Evolutionary conservation across 2,797 vertebrate species (phyloP).

Genomic region (Graptemys geographica): DNA sequence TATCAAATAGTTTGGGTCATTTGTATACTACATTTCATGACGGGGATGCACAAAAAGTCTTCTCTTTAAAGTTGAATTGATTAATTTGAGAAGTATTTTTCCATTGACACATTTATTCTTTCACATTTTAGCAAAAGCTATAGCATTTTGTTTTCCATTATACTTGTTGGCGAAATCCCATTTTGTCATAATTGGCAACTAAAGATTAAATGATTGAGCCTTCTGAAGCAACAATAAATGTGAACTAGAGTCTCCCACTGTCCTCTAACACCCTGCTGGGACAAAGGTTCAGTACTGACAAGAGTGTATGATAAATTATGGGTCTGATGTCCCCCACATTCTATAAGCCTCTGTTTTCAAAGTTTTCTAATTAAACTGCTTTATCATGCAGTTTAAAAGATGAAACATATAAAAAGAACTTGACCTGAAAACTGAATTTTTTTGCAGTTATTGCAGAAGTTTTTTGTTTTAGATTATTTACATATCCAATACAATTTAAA

Average conservation of each 20-base stretch:
- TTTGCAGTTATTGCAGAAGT: background rate
- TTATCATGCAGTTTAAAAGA: background rate
- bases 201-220: background rate
- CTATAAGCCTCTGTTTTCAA: background rate
- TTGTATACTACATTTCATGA: background rate
- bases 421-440: background rate
- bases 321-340: background rate
- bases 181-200: constrained; percentile 19
- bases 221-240: background rate
- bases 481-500: background rate
- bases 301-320: background rate
- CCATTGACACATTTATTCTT: background rate
- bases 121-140: constrained; percentile 7
- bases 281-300: background rate
- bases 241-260: background rate
- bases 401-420: background rate
- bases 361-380: background rate
- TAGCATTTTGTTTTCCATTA: background rate
- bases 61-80: background rate
- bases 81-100: background rate
- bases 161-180: constrained; percentile 20
- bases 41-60: background rate
- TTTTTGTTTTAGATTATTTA: background rate
- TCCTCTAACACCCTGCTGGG: background rate
- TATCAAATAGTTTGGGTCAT: background rate